A percentile compares a stretch with the other conserved stretches of the same genome.
Conservation (phyloP, 2,113 vertebrate genomes). For the Anguilla japonica region DNA sequence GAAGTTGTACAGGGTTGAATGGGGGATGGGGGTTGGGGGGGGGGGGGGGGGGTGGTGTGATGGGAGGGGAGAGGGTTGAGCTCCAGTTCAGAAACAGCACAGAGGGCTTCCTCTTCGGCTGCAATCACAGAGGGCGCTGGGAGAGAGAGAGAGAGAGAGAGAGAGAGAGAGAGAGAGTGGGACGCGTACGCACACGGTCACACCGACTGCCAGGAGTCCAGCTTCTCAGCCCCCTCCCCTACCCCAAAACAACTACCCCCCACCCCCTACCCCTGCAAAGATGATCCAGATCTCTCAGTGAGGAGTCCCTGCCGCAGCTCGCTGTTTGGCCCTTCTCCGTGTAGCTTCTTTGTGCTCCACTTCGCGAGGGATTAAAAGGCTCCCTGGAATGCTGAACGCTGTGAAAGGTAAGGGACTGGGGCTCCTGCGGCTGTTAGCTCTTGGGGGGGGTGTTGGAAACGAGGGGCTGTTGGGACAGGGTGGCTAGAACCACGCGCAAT, state of each 20-base stretch:
- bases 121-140: not conserved
- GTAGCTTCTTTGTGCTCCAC: conserved; percentile 32
- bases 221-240: not conserved
- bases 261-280: not conserved
- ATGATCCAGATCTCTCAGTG: not conserved
- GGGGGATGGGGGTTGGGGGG: not conserved
- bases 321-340: not conserved
- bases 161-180: too few species aligned
- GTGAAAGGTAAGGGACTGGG: conserved; percentile 52
- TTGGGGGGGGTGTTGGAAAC: not conserved
- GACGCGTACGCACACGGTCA: too few species aligned
- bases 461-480: not conserved
- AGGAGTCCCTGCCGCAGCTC: not conserved
- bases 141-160: not conserved
- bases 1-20: conserved; percentile 40
- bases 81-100: not conserved
- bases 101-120: not conserved
- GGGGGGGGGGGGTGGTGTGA: not conserved
- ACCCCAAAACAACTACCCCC: not conserved
- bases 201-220: not conserved
- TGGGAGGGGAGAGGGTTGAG: not conserved
- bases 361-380: conserved; percentile 29
- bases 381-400: conserved; percentile 13
- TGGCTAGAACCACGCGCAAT: too few species aligned
- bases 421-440: not conserved